Base-by-base conservation (phyloP, 2,888 invertebrate species). In the Leptopilina syphax region DNA sequence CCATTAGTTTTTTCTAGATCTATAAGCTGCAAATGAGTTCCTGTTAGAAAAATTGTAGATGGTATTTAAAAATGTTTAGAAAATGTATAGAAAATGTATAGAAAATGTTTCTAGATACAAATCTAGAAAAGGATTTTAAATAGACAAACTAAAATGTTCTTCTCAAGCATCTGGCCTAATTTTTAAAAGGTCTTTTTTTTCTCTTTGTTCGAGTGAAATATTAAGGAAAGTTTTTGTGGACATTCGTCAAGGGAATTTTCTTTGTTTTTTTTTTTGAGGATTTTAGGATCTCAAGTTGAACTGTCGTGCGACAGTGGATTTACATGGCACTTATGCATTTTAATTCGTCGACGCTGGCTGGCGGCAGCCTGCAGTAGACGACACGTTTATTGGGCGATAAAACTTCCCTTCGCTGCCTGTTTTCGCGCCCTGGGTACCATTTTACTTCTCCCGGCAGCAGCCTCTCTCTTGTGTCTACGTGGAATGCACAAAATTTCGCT, bases 381-480 rank as follows among this genome's bases (percentile, higher is more conserved):
- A 90, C 89, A 88, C 90, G 88, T 89, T 90, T 89, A 90, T 89
- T 90, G 89, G 89, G 86, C 89, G 89, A 90, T 90, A 90, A 90
- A 89, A 89, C 88, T 89, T 88, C 84, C 85, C 87, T 83, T 86
- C 81, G 85, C 87, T 86, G 84, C 82, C 80, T 80, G 83, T 82
- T 83, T 82, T 83, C 81, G 83, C 85, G 83, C 83, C 84, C 77
- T 80, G 68, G 78, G 76, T 68, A 68, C 77, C 77, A 60, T 80
- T 79, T 77, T 68, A 65, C 65, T 68, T 13, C 65, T 79, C 76
- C 41, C 50, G 34, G 41, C 4, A 9, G 24, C n/a, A 18, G 10
- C 34, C 65, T 73, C 80, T 66, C 67, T 34, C 83, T 80, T 65
- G 80, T 85, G 82, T 84, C 86, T 86, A 87, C 88, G 84, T 88